These are phyloP conservation scores for Odiellus spinosus DNA, from an alignment of 2,888 invertebrate genomes.

Conservation along the genomic window DNA sequence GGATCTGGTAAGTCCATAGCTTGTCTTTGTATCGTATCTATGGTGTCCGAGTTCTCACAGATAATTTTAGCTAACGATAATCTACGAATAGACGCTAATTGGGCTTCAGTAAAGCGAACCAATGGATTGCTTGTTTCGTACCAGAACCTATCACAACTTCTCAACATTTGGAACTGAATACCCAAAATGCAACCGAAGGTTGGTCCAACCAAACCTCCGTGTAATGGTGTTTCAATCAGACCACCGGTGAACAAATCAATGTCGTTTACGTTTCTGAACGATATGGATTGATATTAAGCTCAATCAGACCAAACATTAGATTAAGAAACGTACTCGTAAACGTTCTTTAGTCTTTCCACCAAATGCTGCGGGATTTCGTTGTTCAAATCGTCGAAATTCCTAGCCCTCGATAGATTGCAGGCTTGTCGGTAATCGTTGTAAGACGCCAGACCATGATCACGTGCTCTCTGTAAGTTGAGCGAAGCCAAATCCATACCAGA, in stretches of 20 bases:
- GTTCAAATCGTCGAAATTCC: slow-evolving; percentile 67
- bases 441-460: slow-evolving; percentile 73
- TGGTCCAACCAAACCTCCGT: slow-evolving; percentile 83
- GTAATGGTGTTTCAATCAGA: slow-evolving; percentile 59
- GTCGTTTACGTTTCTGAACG: slow-evolving; percentile 65
- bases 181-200: slow-evolving; percentile 92
- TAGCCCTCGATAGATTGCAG: slow-evolving; percentile 73
- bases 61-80: slow-evolving; percentile 64
- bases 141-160: slow-evolving; percentile 91
- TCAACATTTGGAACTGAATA: slow-evolving; percentile 73
- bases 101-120: slow-evolving; percentile 61
- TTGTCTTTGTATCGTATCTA: slow-evolving; percentile 71
- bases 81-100: slow-evolving; percentile 67
- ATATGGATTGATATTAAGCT: not conserved
- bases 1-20: slow-evolving; percentile 80
- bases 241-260: slow-evolving; percentile 89
- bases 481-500: slow-evolving; percentile 83
- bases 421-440: slow-evolving; percentile 81
- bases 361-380: slow-evolving; percentile 67
- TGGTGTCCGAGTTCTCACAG: slow-evolving; percentile 75
- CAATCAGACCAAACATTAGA: not conserved
- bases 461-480: slow-evolving; percentile 45
- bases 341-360: slow-evolving; percentile 28
- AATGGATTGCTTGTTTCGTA: slow-evolving; percentile 71
- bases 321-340: slow-evolving; percentile 26